Conservation (phyloP, 1,140 invertebrate genomes). For the Scaptomyza montana region DNA sequence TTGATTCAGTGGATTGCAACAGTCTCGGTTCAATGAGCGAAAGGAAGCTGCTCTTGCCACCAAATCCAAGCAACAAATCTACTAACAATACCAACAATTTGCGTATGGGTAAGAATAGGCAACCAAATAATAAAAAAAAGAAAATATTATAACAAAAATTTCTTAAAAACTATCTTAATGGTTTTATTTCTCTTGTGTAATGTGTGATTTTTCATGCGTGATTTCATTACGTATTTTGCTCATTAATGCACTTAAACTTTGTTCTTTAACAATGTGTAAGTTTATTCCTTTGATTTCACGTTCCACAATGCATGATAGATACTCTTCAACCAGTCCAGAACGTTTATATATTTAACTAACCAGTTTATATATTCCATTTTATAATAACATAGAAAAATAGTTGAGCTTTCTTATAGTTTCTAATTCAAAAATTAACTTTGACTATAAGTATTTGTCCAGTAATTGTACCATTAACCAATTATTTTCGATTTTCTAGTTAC, state of each 20-base stretch:
- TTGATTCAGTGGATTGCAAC: constrained; percentile 78
- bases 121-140: constrained; percentile 1
- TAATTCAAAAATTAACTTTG: too few relatives aligned
- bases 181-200: constrained; percentile 2
- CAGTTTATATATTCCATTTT: too few relatives aligned
- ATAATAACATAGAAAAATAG: too few relatives aligned
- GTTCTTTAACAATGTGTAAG: constrained; percentile 8
- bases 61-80: constrained; percentile 49
- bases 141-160: constrained; percentile 1
- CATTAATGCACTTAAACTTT: constrained; percentile 12
- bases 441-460: too few relatives aligned
- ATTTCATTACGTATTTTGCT: neutral
- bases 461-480: too few relatives aligned
- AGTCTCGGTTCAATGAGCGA: constrained; percentile 80
- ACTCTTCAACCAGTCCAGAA: neutral
- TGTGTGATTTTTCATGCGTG: constrained; percentile 33
- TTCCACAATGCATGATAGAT: constrained; percentile 31
- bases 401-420: too few relatives aligned
- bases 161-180: neutral
- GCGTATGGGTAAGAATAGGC: constrained; percentile 75
- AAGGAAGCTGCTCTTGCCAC: constrained; percentile 71
- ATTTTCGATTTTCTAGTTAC: too few relatives aligned
- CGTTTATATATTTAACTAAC: too few relatives aligned
- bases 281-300: constrained; percentile 5
- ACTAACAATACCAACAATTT: constrained; percentile 66